Evolutionary conservation across 2,888 invertebrate genomes (phyloP).

Genomic region (Serrognathus titanus): DNA sequence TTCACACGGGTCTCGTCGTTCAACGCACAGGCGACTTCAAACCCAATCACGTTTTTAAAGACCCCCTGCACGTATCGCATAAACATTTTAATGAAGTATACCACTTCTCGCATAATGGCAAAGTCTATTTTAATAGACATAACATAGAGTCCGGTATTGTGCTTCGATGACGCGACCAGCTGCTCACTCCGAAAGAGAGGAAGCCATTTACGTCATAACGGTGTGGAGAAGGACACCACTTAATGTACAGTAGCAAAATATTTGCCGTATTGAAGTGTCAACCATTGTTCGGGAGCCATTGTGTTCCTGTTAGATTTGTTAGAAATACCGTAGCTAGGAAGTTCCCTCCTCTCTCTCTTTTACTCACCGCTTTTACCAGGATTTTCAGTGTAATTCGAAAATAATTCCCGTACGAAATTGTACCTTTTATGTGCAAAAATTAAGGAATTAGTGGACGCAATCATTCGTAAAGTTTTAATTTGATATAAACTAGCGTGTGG

Average conservation of each 20-base stretch:
- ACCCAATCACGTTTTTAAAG: constrained; percentile 29
- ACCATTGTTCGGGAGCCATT: constrained; percentile 45
- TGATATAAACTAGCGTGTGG: too few relatives aligned
- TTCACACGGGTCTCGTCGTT: constrained; percentile 28
- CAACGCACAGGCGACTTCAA: constrained; percentile 19
- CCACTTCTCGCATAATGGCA: constrained; percentile 45
- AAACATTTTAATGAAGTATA: constrained; percentile 50
- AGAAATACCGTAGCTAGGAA: constrained; percentile 28
- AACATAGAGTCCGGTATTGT: constrained; percentile 43
- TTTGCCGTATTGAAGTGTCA: constrained; percentile 51
- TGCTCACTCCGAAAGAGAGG: constrained; percentile 36
- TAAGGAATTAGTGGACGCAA: too few relatives aligned
- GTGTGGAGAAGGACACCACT: constrained; percentile 32
- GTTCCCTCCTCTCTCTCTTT: constrained; percentile 8
- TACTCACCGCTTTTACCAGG: constrained; percentile 12
- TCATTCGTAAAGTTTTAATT: too few relatives aligned
- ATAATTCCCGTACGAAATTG: constrained; percentile 29
- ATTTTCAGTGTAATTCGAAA: constrained; percentile 36
- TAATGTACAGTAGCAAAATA: constrained; percentile 44
- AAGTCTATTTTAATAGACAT: constrained; percentile 49
- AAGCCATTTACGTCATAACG: constrained; percentile 18
- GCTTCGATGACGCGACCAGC: constrained; percentile 44
- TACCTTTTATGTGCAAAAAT: constrained; percentile 4
- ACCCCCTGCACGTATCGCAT: constrained; percentile 44
- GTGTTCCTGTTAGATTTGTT: constrained; percentile 47